Conservation (phyloP, 2,797 vertebrate genomes). For the Lithobates sylvaticus region DNA sequence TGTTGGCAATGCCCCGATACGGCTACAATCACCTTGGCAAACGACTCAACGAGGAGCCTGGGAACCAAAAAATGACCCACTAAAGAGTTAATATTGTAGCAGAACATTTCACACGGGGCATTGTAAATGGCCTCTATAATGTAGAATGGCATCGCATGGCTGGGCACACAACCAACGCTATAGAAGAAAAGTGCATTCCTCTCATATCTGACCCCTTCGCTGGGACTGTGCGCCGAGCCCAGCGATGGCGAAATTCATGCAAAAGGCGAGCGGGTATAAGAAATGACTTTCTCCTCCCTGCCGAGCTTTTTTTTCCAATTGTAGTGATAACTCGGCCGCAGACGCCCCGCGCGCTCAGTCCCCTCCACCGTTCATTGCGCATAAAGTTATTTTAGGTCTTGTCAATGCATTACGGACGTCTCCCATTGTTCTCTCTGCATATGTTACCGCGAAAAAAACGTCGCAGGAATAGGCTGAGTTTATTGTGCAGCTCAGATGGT, state of each 20-base stretch:
- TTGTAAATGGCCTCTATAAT: neutral
- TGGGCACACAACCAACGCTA: neutral
- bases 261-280: neutral
- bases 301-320: neutral
- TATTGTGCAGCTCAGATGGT: conserved; percentile 3
- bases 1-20: too few species aligned
- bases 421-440: conserved; percentile 26
- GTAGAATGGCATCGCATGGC: neutral
- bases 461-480: neutral
- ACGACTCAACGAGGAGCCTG: neutral
- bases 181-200: conserved; percentile 17
- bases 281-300: neutral
- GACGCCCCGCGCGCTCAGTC: neutral
- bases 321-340: too few species aligned
- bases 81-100: neutral
- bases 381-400: neutral
- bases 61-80: neutral
- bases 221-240: neutral
- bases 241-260: neutral
- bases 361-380: neutral
- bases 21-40: too few species aligned
- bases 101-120: neutral
- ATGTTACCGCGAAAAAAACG: neutral
- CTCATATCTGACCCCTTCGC: conserved; percentile 15
- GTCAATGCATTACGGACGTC: neutral